phyloP scores from a whole-genome alignment of 2,797 vertebrate genomes.

The Eutrigla gurnardus region DNA sequence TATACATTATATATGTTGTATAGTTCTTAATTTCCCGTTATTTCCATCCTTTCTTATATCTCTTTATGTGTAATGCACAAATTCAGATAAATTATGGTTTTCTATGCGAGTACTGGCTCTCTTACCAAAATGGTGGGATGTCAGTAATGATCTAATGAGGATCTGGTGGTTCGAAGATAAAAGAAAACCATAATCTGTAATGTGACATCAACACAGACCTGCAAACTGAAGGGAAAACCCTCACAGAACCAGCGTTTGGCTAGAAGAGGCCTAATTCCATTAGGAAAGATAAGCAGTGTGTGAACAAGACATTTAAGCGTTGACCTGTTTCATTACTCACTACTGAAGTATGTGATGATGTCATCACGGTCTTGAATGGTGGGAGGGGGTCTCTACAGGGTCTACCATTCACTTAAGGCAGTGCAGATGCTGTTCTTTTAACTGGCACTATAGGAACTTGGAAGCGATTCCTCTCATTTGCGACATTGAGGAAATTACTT shows the following conservation, averaged over 20 bases:
- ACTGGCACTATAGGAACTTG: background rate
- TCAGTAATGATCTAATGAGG: slow-evolving; percentile 3
- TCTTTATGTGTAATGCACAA: background rate
- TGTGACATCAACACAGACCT: slow-evolving; percentile 12
- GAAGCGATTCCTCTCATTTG: background rate
- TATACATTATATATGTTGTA: too few relatives aligned
- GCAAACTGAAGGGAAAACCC: slow-evolving; percentile 31
- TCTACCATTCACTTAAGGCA: slow-evolving; percentile 43
- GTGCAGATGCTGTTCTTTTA: slow-evolving; percentile 22
- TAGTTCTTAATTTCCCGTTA: too few relatives aligned
- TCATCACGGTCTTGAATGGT: slow-evolving; percentile 73
- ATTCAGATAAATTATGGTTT: background rate
- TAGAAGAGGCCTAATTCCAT: slow-evolving; percentile 61
- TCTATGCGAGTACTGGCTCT: background rate
- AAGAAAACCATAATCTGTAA: background rate
- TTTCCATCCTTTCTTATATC: too few relatives aligned
- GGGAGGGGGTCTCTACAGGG: slow-evolving; percentile 36
- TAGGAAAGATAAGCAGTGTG: slow-evolving; percentile 73
- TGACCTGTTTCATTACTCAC: slow-evolving; percentile 75
- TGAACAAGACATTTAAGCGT: slow-evolving; percentile 80
- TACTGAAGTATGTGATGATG: slow-evolving; percentile 78
- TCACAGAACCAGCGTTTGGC: slow-evolving; percentile 30
- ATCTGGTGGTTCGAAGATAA: background rate
- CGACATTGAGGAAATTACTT: background rate
- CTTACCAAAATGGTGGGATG: background rate